Evolutionary conservation across 2,888 invertebrate species (phyloP), one percentile per base, ranked within the genome.

Genomic region (Drosophila kanekoi): DNA sequence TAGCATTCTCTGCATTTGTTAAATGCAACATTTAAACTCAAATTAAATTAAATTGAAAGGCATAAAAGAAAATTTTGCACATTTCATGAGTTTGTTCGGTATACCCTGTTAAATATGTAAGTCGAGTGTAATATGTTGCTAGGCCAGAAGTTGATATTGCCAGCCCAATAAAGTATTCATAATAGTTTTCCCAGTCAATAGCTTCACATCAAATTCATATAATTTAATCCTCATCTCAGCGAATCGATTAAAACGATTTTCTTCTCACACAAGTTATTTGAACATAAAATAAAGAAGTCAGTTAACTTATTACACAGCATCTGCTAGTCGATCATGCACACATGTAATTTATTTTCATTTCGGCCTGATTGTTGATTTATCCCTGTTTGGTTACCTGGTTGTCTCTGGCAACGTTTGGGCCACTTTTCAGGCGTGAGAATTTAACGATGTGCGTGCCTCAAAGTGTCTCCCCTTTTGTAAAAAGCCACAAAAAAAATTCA

Each of bases 381-480:
- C 60, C 57, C 43, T 49, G 44, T 54, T 48, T 58, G 68, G 51
- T 61, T 64, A 56, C 44, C 52, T 49, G 67, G 62, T 67, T 81
- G 72, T 74, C 71, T 68, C 59, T 57, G 79, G 61, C 63, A 70
- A 63, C 47, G 58, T 67, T 65, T 72, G 45, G 53, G 35, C 23
- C 58, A 56, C 61, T 59, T 72, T 43, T 77, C 82, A 79, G 70
- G 85, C 83, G 83, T 83, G 57, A 73, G 68, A 87, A 74, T 83
- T 83, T 83, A 83, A 83, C 82, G 87, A 83, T 74, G 81, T 87
- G 67, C 73, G 52, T 54, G 66, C 49, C 59, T 66, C 44, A 35
- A 47, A 58, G 16, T 11, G 35, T 41, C 10, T 14, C 4, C 28
- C 16, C n/a, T 14, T 38, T 18, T 51, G 33, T 45, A 14, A 58